Conservation (phyloP, 2,113 vertebrate genomes). For the Colius striatus region DNA sequence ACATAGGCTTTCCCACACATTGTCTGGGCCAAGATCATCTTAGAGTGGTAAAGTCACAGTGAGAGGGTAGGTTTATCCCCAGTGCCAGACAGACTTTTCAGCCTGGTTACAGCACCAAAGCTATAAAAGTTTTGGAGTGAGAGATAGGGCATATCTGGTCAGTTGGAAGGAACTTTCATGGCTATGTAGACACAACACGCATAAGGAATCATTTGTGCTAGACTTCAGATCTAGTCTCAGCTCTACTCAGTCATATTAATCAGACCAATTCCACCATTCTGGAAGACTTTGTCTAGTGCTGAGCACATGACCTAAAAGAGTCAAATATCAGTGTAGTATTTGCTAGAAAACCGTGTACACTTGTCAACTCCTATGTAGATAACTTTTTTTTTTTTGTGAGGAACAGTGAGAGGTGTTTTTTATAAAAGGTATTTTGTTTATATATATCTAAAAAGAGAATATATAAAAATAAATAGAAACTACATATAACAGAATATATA, state of each 20-base stretch:
- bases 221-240: not conserved
- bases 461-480: too few species aligned
- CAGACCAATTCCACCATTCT: not conserved
- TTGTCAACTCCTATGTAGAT: not conserved
- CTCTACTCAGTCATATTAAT: not conserved
- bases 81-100: not conserved
- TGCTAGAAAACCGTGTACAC: not conserved
- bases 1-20: accelerated
- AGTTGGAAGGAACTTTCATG: not conserved
- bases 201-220: not conserved
- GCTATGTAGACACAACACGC: not conserved
- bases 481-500: too few species aligned
- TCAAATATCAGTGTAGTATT: not conserved
- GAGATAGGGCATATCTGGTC: not conserved
- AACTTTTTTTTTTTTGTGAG: not conserved
- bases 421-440: not conserved
- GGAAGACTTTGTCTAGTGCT: not conserved
- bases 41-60: not conserved
- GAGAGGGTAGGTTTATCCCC: not conserved
- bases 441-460: too few species aligned
- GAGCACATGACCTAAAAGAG: not conserved
- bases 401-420: not conserved
- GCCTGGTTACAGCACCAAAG: not conserved
- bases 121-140: not conserved
- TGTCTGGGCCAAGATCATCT: not conserved